Evolutionary conservation across 2,888 invertebrate species (phyloP).

Genomic region (Arrhopalites spinosus): DNA sequence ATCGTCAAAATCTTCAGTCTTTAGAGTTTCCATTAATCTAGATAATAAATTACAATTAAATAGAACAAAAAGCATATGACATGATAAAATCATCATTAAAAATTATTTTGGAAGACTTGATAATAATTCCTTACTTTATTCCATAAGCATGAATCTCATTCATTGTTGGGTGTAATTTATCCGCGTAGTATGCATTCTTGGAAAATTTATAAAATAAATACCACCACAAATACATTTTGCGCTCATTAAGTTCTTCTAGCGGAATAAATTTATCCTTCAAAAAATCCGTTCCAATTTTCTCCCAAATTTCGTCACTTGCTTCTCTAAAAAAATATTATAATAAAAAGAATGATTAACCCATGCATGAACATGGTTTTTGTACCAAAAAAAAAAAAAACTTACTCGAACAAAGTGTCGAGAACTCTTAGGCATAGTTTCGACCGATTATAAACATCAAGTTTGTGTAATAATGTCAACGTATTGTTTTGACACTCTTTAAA

Average conservation of each 20-base stretch:
- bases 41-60: not conserved
- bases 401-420: slow-evolving; percentile 27
- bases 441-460: slow-evolving; percentile 33
- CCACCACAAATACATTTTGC: slow-evolving; percentile 35
- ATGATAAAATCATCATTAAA: not conserved
- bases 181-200: slow-evolving; percentile 14
- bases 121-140: not conserved
- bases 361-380: not conserved
- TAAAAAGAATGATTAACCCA: not conserved
- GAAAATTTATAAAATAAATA: slow-evolving; percentile 33
- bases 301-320: slow-evolving; percentile 27
- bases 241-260: slow-evolving; percentile 17
- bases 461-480: slow-evolving; percentile 10
- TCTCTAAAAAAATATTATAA: slow-evolving; percentile 32
- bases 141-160: slow-evolving; percentile 1
- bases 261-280: slow-evolving; percentile 26
- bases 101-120: not conserved
- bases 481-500: slow-evolving; percentile 21
- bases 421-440: slow-evolving; percentile 27
- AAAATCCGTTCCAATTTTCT: slow-evolving; percentile 7
- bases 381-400: slow-evolving; percentile 15
- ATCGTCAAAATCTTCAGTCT: slow-evolving; percentile 26
- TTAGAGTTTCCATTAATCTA: slow-evolving; percentile 21
- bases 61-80: not conserved
- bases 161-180: slow-evolving; percentile 19